phyloP scores from a whole-genome alignment of 2,113 vertebrate species.

The Ictalurus punctatus region DNA sequence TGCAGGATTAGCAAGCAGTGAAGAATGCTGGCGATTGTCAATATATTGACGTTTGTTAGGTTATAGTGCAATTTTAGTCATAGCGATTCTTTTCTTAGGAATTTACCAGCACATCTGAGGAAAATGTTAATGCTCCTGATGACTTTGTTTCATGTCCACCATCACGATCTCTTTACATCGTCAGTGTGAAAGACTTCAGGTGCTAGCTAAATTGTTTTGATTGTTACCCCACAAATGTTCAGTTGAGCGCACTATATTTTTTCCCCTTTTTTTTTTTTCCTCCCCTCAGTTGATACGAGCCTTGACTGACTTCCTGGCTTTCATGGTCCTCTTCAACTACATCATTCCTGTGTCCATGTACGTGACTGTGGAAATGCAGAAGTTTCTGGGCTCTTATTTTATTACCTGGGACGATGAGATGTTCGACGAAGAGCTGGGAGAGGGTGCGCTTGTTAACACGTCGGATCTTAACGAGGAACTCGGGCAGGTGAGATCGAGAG shows the following conservation, averaged over 20 bases:
- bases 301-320: slow-evolving; percentile 96
- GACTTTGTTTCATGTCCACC: background rate
- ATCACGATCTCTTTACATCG: background rate
- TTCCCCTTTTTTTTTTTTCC: background rate
- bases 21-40: background rate
- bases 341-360: slow-evolving; percentile 99
- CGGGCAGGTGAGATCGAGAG: slow-evolving; percentile 80
- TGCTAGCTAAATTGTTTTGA: background rate
- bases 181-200: background rate
- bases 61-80: background rate
- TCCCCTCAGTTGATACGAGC: slow-evolving; percentile 70
- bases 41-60: background rate
- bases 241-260: background rate
- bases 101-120: background rate
- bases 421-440: slow-evolving; percentile 87
- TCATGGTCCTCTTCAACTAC: slow-evolving; percentile 99
- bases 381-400: slow-evolving; percentile 97
- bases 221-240: background rate
- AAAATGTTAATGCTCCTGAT: background rate
- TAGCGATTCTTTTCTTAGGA: background rate
- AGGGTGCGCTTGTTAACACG: slow-evolving; percentile 93
- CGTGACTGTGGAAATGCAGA: slow-evolving; percentile 99
- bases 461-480: slow-evolving; percentile 97
- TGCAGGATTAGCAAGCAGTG: background rate
- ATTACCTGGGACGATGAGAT: slow-evolving; percentile 98